These are phyloP conservation scores for Otocyon megalotis DNA, from an alignment of 2,113 vertebrate genomes.

Conservation along the genomic window DNA sequence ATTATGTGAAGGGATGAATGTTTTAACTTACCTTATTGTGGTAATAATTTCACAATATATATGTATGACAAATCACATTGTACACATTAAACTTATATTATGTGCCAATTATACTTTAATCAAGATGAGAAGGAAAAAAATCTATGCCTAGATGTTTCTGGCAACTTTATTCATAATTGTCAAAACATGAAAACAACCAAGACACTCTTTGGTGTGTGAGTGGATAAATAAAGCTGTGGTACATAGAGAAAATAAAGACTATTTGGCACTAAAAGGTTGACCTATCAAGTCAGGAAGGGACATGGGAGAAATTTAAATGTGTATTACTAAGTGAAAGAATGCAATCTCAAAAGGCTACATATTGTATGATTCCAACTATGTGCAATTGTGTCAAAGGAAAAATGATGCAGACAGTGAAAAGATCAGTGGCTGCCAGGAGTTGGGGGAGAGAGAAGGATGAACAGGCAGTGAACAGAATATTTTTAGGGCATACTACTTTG, in stretches of 20 bases:
- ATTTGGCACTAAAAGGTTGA: not conserved
- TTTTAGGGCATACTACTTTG: not conserved
- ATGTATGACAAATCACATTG: not conserved
- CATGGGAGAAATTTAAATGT: not conserved
- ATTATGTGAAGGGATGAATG: not conserved
- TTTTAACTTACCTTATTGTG: not conserved
- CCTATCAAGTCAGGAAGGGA: not conserved
- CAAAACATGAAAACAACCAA: not conserved
- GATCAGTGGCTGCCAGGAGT: not conserved
- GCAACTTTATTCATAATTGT: not conserved
- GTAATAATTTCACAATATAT: not conserved
- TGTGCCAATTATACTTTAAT: not conserved
- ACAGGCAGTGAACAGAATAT: not conserved
- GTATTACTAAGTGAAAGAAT: not conserved
- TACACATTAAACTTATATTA: not conserved
- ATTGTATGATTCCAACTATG: not conserved
- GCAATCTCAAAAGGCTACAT: not conserved
- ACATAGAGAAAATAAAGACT: not conserved
- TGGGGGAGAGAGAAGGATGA: not conserved
- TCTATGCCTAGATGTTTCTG: not conserved
- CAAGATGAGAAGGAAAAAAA: not conserved
- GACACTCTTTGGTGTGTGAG: not conserved
- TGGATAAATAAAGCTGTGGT: not conserved
- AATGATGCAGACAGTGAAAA: not conserved
- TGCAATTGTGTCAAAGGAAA: not conserved